Evolutionary conservation across 2,797 vertebrate species (phyloP).

Genomic region (Acipenser ruthenus): DNA sequence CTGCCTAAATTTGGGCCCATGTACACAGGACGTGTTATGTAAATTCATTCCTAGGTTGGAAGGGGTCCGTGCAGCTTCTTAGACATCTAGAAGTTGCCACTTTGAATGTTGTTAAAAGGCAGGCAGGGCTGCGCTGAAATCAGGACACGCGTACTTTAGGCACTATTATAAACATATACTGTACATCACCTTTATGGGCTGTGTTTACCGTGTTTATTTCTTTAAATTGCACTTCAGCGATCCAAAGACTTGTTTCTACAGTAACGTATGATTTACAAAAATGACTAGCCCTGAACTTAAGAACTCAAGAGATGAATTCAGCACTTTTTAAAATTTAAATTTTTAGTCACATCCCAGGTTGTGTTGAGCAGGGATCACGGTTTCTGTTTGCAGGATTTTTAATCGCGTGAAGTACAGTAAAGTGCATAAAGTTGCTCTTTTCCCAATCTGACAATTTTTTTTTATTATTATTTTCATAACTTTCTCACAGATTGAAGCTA

Average conservation of each 20-base stretch:
- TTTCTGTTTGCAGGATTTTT: neutral
- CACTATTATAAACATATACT: too few species aligned
- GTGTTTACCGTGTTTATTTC: too few species aligned
- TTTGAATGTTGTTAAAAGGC: too few species aligned
- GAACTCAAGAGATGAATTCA: slow-evolving; percentile 5
- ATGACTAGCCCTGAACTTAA: neutral
- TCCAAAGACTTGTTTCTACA: slow-evolving; percentile 20
- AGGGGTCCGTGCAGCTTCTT: too few species aligned
- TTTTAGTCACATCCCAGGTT: neutral
- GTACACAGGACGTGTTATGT: too few species aligned
- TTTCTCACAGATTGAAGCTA: slow-evolving; percentile 74
- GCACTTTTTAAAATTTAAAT: neutral
- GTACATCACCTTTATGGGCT: too few species aligned
- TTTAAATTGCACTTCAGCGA: slow-evolving; percentile 21
- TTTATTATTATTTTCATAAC: slow-evolving; percentile 17
- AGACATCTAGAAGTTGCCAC: too few species aligned
- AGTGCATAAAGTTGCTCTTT: neutral
- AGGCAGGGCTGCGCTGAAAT: too few species aligned
- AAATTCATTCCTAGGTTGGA: too few species aligned
- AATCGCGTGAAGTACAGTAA: neutral
- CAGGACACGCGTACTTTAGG: too few species aligned
- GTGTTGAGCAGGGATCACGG: too few species aligned
- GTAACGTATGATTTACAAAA: slow-evolving; percentile 5
- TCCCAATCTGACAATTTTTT: slow-evolving; percentile 5
- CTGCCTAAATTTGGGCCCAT: too few species aligned